Conservation (phyloP, 2,797 vertebrate genomes). For the Hoplostethus mediterraneus region DNA sequence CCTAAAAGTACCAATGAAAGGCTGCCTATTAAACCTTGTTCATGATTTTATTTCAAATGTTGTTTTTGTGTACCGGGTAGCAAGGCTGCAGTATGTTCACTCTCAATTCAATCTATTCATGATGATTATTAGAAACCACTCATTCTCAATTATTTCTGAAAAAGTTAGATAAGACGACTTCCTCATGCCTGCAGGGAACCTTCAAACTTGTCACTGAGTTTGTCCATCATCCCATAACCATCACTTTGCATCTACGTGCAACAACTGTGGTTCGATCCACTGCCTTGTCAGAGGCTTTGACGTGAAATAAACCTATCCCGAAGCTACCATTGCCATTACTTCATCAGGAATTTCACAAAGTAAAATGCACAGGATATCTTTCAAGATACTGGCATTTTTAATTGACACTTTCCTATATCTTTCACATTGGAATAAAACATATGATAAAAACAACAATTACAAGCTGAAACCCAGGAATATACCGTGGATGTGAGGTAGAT, state of each 20-base stretch:
- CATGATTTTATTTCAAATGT: constrained; percentile 29
- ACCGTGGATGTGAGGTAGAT: background rate
- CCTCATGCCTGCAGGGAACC: constrained; percentile 47
- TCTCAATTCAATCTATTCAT: constrained; percentile 39
- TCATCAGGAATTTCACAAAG: no score
- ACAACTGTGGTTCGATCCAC: constrained; percentile 31
- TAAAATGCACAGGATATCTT: no score
- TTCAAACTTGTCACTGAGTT: constrained; percentile 64
- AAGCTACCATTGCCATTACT: background rate
- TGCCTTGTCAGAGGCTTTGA: constrained; percentile 18
- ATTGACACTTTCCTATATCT: background rate
- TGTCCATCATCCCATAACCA: constrained; percentile 42
- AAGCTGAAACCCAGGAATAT: background rate
- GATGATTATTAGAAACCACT: constrained; percentile 45
- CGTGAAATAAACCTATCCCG: constrained; percentile 29
- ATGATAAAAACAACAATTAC: background rate
- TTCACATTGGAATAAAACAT: background rate
- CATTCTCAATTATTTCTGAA: constrained; percentile 61
- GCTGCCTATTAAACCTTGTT: constrained; percentile 7
- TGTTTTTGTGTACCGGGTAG: constrained; percentile 20
- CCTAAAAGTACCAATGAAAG: constrained; percentile 11
- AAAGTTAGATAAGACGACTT: constrained; percentile 57
- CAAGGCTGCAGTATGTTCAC: constrained; percentile 30
- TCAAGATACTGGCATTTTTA: background rate
- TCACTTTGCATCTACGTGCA: constrained; percentile 27